These are phyloP conservation scores for Sarcophaga peregrina DNA, from an alignment of 1,140 invertebrate genomes.

Conservation along the genomic window DNA sequence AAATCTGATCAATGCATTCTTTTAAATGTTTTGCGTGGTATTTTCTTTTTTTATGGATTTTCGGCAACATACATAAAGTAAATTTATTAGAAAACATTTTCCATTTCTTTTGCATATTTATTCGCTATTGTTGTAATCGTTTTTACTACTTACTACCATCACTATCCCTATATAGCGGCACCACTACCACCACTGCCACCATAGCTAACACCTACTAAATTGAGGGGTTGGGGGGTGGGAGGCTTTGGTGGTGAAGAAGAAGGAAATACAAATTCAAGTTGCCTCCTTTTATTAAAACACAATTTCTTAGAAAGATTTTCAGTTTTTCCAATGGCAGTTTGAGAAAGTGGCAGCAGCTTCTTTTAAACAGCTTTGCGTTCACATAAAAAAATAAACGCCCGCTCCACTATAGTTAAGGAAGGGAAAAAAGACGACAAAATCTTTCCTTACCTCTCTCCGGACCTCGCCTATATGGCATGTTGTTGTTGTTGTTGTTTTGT, in stretches of 20 bases:
- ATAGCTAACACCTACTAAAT: background rate
- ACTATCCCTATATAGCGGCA: background rate
- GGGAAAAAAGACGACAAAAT: background rate
- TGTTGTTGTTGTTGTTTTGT: too few species aligned
- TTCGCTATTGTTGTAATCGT: constrained; percentile 47
- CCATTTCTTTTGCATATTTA: constrained; percentile 48
- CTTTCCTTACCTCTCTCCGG: background rate
- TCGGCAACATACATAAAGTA: constrained; percentile 45
- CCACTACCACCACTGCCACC: background rate
- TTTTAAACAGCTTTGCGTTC: background rate
- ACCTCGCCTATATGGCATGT: background rate
- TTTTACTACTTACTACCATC: constrained; percentile 39
- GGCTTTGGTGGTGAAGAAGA: background rate
- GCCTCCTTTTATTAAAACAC: constrained; percentile 8
- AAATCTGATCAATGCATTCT: too few species aligned
- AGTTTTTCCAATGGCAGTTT: background rate
- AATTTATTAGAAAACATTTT: constrained; percentile 51
- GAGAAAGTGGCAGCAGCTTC: background rate
- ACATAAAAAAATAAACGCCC: too few species aligned
- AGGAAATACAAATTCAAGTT: background rate
- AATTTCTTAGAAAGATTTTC: constrained; percentile 23
- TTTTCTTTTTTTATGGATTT: too few species aligned
- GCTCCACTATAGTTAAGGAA: constrained; percentile 5
- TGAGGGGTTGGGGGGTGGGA: too few species aligned
- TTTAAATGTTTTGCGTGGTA: too few species aligned